Percentiles rank a stretch among this genome's conserved stretches.
phyloP scores from a whole-genome alignment of 2,888 invertebrate species.

The Conomelus anceps region DNA sequence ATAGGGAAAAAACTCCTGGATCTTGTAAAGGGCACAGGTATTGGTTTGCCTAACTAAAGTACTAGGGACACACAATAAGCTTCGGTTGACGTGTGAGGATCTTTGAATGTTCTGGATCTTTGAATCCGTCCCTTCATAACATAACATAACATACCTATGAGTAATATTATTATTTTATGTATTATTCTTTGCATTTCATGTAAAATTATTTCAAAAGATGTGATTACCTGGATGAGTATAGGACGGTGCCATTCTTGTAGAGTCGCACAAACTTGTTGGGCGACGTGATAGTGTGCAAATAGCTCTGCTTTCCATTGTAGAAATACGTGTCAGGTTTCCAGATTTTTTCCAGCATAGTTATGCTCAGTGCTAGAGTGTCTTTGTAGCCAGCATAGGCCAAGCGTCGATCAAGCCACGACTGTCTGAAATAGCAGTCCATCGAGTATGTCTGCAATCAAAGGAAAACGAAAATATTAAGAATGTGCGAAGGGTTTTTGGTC shows the following conservation, averaged over 20 bases:
- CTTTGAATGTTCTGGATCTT: no score
- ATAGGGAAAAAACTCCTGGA: no score
- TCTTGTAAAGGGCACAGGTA: no score
- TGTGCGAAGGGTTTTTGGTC: no score
- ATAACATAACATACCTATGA: no score
- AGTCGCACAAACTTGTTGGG: slow-evolving; percentile 89
- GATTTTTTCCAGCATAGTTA: slow-evolving; percentile 88
- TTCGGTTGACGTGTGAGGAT: no score
- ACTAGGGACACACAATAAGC: no score
- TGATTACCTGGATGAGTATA: slow-evolving; percentile 85
- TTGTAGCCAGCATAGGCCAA: slow-evolving; percentile 81
- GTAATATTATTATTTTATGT: neutral
- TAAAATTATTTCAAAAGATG: no score
- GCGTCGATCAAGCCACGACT: slow-evolving; percentile 85
- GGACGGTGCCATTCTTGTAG: slow-evolving; percentile 80
- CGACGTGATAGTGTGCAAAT: slow-evolving; percentile 91
- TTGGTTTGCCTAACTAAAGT: no score
- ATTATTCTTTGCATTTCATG: neutral
- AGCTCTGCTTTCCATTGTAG: slow-evolving; percentile 92
- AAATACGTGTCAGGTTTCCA: slow-evolving; percentile 97
- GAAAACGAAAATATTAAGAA: no score
- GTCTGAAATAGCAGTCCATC: slow-evolving; percentile 91
- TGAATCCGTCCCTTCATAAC: no score
- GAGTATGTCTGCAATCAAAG: slow-evolving; percentile 66
- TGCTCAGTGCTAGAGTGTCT: slow-evolving; percentile 76